Conservation (phyloP, 2,888 invertebrate species). For the Junonia oenone region DNA sequence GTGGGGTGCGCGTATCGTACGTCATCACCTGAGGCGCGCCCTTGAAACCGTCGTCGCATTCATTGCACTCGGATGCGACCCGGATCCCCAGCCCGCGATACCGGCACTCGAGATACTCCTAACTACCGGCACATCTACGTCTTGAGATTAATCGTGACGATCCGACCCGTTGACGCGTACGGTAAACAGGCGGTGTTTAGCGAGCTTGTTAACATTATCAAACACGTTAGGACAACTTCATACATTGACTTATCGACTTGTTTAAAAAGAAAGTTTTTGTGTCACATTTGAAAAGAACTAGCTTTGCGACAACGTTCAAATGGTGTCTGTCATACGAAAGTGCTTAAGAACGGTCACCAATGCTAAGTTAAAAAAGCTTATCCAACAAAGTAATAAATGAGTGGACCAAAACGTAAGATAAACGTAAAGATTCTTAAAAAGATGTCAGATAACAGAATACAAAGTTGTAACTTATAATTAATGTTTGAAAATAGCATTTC, state of each 20-base stretch:
- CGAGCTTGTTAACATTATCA: background rate
- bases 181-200: background rate
- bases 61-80: conserved; percentile 78
- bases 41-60: conserved; percentile 78
- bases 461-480: too few species aligned
- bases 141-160: background rate
- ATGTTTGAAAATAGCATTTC: too few species aligned
- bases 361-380: too few species aligned
- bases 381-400: too few species aligned
- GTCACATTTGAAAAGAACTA: too few species aligned
- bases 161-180: background rate
- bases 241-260: background rate
- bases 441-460: too few species aligned
- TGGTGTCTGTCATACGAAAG: too few species aligned
- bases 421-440: too few species aligned
- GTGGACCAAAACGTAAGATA: too few species aligned
- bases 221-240: background rate
- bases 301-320: too few species aligned
- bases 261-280: background rate
- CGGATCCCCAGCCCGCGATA: conserved; percentile 63
- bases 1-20: conserved; percentile 63
- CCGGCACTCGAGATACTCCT: conserved; percentile 54
- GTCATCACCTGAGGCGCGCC: conserved; percentile 79
- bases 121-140: conserved; percentile 5
- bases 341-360: too few species aligned